Evolutionary conservation across 2,888 invertebrate genomes (phyloP), one percentile per base, ranked within the genome.

Genomic region (Arge pagana): DNA sequence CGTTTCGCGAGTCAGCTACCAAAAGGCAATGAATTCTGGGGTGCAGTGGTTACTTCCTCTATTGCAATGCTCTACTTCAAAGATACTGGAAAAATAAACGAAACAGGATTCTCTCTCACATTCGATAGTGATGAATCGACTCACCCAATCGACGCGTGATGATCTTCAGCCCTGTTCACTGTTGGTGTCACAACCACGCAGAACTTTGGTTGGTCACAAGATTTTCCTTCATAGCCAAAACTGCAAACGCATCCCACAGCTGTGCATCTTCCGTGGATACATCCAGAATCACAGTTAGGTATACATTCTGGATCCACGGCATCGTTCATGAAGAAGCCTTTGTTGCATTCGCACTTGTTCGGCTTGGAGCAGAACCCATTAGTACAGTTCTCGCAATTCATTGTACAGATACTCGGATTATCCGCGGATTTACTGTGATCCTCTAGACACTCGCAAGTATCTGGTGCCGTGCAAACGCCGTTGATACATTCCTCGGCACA

Each of bases 191-290:
- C 8, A 11, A 19, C 11, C 10, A 31, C 42, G 11, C 42, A 42
- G 18, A 42, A 3, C 10, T 13, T n/a, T 18, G 42, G 42, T 4
- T 6, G 7, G 7, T 42, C 42, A 13, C 42, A 42, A 23, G 30
- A 31, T 7, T 30, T 26, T 6, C 42, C 42, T 30, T 11, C 30
- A 18, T 31, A 42, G 6, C 42, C 42, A 6, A 23, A 18, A 13
- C n/a, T 30, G 19, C 42, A 42, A 7, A 13, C 7, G 21, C 42
- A 42, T 30, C 11, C 18, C 11, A 7, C 19, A 6, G 3, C 30
- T 1, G 61, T 59, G 55, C 80, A 81, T 10, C 64, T 41, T 1
- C 77, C 74, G 59, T 80, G 77, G 37, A 65, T 7, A 51, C 80
- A 80, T 1, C 70, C 63, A 0, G 70, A 70, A n/a, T 70, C 60